These are phyloP conservation scores for Apodemus sylvaticus DNA, from an alignment of 2,113 vertebrate species.

Conservation along the genomic window DNA sequence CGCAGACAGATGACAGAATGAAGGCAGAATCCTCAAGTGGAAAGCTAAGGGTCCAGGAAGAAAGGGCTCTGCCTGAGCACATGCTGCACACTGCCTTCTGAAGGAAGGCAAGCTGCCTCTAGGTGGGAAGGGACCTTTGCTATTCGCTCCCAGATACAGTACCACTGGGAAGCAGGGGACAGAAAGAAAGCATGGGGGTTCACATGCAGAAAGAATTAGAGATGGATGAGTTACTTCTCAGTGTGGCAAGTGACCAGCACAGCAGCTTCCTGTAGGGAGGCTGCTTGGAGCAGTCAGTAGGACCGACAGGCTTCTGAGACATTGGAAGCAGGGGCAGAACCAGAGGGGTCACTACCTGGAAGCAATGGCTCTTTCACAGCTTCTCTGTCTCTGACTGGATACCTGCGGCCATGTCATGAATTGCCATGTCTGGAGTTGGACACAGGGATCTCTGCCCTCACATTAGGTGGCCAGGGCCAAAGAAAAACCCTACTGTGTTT, in stretches of 20 bases:
- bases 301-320: background rate
- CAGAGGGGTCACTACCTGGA: background rate
- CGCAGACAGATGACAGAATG: background rate
- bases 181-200: background rate
- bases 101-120: background rate
- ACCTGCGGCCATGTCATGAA: background rate
- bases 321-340: background rate
- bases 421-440: background rate
- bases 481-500: background rate
- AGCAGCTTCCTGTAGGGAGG: background rate
- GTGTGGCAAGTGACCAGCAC: background rate
- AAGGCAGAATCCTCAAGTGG: background rate
- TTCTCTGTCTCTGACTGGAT: too few relatives aligned
- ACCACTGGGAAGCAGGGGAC: background rate
- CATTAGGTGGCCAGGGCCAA: accelerated
- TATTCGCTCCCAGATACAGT: too few relatives aligned
- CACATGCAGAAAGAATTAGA: background rate
- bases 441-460: background rate
- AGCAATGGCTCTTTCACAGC: background rate
- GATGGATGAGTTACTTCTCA: background rate
- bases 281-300: background rate
- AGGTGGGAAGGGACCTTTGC: background rate
- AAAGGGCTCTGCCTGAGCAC: background rate
- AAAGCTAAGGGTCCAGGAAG: background rate
- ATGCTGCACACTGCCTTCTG: too few relatives aligned